Evolutionary conservation across 37 sponge, comb jelly and placozoan genomes (phyloP), one percentile per base, ranked within the genome.

Genomic region (Cliona cf. orientalis): DNA sequence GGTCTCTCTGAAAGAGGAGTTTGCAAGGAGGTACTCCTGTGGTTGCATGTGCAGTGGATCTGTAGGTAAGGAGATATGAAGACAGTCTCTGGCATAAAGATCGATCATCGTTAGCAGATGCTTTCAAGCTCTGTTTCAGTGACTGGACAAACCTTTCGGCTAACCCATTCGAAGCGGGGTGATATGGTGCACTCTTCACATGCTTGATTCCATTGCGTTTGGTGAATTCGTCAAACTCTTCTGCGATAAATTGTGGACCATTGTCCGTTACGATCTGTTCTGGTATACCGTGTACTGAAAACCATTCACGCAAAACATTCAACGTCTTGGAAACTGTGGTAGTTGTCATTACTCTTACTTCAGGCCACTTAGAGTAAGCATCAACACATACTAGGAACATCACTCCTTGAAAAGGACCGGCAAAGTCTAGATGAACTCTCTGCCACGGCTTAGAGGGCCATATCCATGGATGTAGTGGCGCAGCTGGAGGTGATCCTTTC

Each of bases 341-440:
- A 34, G 36, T 57, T 1, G 22, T 42, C 64, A 60, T 67, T 22
- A 44, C 28, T 3, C 25, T 14, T 28, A 57, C 62, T n/a, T 73
- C 84, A 29, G 66, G 46, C 84, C 84, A 83, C 35, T 83, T 83
- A 28, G 74, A 73, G 36, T 74, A 66, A 29, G 84, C 84, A 38
- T 83, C 84, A 57, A 65, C 72, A 17, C 64, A 46, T 40, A 84
- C 34, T 22, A 76, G 49, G 36, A 65, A 62, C 39, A 44, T 32
- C 23, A 26, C 32, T 73, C 57, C 57, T 53, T 49, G 25, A 69
- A 80, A 69, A 25, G 55, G 70, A 40, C 70, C 81, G 73, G 70
- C 58, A 26, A 67, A 67, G 73, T 67, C 41, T 28, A 71, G 68
- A 67, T 77, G 49, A 25, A 69, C 22, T 35, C 70, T 34, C 36